Percentiles rank a stretch among this genome's conserved stretches.
phyloP scores from a whole-genome alignment of 30 jellyfish, hydroid and myxozoan species.

The Mastigias papua region DNA sequence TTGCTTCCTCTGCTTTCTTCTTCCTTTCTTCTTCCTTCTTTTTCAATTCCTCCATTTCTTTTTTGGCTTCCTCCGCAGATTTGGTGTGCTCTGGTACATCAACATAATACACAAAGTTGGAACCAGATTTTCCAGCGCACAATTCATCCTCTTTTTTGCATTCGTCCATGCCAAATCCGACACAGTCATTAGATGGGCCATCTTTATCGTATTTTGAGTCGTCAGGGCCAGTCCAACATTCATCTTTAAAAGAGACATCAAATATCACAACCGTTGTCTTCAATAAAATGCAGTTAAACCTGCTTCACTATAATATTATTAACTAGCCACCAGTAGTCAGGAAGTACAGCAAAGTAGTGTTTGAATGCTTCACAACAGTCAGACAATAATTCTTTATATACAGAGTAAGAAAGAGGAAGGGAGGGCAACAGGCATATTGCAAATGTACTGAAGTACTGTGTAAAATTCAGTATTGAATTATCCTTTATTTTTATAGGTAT shows the following conservation, averaged over 20 bases:
- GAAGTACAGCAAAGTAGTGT: no score
- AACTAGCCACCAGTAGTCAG: no score
- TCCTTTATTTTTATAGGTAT: no score
- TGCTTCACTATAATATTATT: no score
- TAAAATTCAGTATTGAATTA: no score
- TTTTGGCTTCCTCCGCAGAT: conserved; percentile 83
- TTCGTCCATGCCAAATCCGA: conserved; percentile 83
- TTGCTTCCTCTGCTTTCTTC: conserved; percentile 80
- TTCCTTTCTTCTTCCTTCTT: conserved; percentile 73
- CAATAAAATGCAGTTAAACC: no score
- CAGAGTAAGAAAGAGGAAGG: no score
- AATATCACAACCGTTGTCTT: no score
- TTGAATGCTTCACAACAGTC: no score
- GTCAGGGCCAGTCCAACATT: conserved; percentile 99
- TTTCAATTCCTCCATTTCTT: conserved; percentile 84
- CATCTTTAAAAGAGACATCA: conserved; percentile 92
- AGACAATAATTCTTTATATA: no score
- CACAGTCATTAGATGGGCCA: conserved; percentile 93
- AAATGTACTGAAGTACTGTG: no score
- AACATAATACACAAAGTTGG: conserved; percentile 94
- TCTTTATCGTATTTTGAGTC: conserved; percentile 94
- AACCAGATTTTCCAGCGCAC: conserved; percentile 93
- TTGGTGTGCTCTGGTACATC: conserved; percentile 96
- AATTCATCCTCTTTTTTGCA: conserved; percentile 74
- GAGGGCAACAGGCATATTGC: no score